These are phyloP conservation scores for Sphenodon punctatus DNA, from an alignment of 2,797 vertebrate species.

Conservation along the genomic window DNA sequence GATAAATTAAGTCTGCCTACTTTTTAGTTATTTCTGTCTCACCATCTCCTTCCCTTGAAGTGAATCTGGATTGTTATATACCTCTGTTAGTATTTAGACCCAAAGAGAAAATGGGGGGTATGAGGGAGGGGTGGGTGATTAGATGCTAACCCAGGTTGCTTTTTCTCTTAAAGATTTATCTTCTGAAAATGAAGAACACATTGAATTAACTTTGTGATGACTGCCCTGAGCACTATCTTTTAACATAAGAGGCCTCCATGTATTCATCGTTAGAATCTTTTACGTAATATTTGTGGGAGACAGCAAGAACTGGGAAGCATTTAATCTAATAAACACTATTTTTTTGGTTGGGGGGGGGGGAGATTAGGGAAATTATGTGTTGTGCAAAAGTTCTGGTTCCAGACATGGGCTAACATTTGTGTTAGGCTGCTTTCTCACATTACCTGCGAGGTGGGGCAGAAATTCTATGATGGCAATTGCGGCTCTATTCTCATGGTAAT, in stretches of 20 bases:
- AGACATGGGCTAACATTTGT: neutral
- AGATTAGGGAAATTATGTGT: no score
- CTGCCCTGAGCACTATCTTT: neutral
- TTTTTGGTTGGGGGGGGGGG: neutral
- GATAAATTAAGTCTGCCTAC: neutral
- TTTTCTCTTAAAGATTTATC: no score
- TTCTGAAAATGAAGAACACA: no score
- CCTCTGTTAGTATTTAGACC: neutral
- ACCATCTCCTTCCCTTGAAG: conserved; percentile 17
- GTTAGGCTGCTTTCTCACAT: no score
- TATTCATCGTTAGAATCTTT: neutral
- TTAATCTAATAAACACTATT: neutral
- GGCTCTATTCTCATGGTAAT: no score
- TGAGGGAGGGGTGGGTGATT: neutral
- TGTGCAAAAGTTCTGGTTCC: neutral
- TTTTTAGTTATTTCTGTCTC: conserved; percentile 22
- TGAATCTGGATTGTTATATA: neutral
- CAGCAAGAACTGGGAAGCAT: neutral
- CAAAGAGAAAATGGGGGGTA: neutral
- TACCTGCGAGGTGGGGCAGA: no score
- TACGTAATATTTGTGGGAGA: neutral
- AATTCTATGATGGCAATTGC: no score
- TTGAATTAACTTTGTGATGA: neutral
- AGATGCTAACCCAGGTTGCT: neutral
- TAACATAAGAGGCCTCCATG: neutral